Evolutionary conservation across 2,113 vertebrate genomes (phyloP).

Genomic region (Axis porcinus): DNA sequence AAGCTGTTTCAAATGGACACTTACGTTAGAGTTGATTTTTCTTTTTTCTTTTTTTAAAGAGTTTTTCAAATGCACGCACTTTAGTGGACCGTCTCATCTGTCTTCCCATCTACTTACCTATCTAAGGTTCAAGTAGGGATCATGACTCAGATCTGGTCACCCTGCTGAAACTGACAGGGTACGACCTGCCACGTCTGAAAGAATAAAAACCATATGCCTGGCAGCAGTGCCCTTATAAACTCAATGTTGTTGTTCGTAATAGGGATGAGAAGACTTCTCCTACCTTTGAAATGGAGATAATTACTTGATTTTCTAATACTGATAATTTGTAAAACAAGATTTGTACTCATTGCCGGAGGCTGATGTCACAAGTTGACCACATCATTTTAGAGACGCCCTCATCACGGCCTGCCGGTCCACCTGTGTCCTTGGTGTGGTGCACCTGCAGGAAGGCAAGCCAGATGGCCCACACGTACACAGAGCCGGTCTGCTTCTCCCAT

Average conservation of each 20-base stretch:
- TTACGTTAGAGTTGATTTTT: neutral
- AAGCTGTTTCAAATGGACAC: neutral
- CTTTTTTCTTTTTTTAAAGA: neutral
- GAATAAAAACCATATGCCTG: neutral
- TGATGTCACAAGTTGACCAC: accelerated
- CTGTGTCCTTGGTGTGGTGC: accelerated
- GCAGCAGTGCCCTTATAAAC: neutral
- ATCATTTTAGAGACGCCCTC: neutral
- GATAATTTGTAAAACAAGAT: neutral
- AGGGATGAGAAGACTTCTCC: neutral
- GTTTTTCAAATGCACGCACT: neutral
- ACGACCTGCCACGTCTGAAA: neutral
- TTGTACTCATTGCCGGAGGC: neutral
- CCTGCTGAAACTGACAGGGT: neutral
- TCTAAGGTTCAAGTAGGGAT: neutral
- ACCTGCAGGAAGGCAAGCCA: neutral
- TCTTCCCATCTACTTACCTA: neutral
- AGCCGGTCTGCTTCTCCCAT: neutral
- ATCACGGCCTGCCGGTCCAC: accelerated
- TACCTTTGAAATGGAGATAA: neutral
- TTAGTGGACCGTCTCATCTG: no score
- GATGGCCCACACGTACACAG: neutral
- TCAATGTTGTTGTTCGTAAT: accelerated
- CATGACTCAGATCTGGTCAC: neutral
- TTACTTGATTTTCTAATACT: neutral